A percentile compares a stretch with the other conserved stretches of the same genome.
Evolutionary conservation across 2,888 invertebrate genomes (phyloP).

Genomic region (Lepidonotus clava): DNA sequence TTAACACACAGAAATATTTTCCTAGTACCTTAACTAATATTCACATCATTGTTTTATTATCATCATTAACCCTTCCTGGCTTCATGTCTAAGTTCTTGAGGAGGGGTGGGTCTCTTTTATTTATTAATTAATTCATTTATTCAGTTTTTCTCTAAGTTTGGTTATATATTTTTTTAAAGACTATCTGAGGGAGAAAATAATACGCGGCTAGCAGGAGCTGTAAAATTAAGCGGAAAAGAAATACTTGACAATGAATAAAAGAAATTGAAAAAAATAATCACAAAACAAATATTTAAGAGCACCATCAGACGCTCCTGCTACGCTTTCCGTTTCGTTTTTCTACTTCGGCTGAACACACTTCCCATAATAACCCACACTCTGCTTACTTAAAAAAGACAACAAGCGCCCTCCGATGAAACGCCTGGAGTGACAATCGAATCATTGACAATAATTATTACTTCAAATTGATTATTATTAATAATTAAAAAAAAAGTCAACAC

Average conservation of each 20-base stretch:
- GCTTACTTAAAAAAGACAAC: background rate
- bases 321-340: background rate
- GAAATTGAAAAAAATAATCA: background rate
- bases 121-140: too few species aligned
- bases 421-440: conserved; percentile 2
- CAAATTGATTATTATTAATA: background rate
- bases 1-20: too few species aligned
- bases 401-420: background rate
- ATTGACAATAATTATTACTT: background rate
- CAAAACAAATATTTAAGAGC: background rate
- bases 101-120: too few species aligned
- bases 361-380: background rate
- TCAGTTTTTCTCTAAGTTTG: too few species aligned
- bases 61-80: too few species aligned
- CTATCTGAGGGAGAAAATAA: background rate
- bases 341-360: background rate
- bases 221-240: too few species aligned
- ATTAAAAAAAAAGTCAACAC: background rate
- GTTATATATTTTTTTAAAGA: too few species aligned
- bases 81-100: too few species aligned
- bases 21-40: too few species aligned
- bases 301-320: conserved; percentile 12
- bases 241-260: background rate
- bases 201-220: background rate
- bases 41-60: too few species aligned